Conservation (phyloP, 2,113 vertebrate species). For the Laticauda laticaudata region DNA sequence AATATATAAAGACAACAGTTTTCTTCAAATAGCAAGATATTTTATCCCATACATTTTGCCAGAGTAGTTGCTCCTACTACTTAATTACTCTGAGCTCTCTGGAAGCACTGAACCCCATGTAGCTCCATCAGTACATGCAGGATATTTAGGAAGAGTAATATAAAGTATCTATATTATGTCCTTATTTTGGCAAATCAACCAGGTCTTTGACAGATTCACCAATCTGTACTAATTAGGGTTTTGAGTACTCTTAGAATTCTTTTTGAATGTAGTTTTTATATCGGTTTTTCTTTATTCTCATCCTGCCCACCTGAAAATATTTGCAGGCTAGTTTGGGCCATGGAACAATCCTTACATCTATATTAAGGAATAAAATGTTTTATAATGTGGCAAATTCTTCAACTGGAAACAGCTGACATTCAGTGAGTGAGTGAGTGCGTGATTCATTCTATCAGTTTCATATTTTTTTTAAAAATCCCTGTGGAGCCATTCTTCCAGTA, state of each 20-base stretch:
- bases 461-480: background rate
- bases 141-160: background rate
- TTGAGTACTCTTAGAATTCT: background rate
- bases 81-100: background rate
- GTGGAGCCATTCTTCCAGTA: background rate
- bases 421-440: background rate
- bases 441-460: conserved; percentile 1
- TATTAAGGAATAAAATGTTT: background rate
- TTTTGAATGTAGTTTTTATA: background rate
- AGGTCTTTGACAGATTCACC: background rate
- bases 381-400: background rate
- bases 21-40: background rate
- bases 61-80: background rate
- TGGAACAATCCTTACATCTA: background rate
- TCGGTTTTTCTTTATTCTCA: background rate
- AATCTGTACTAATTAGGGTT: background rate
- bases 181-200: background rate
- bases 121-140: background rate
- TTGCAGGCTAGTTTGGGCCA: background rate
- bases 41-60: background rate
- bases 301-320: background rate
- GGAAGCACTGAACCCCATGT: background rate
- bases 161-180: background rate
- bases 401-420: background rate
- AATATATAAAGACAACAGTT: background rate